phyloP scores from a whole-genome alignment of 1,140 invertebrate species.

The Brachionus asplanchnoidis region DNA sequence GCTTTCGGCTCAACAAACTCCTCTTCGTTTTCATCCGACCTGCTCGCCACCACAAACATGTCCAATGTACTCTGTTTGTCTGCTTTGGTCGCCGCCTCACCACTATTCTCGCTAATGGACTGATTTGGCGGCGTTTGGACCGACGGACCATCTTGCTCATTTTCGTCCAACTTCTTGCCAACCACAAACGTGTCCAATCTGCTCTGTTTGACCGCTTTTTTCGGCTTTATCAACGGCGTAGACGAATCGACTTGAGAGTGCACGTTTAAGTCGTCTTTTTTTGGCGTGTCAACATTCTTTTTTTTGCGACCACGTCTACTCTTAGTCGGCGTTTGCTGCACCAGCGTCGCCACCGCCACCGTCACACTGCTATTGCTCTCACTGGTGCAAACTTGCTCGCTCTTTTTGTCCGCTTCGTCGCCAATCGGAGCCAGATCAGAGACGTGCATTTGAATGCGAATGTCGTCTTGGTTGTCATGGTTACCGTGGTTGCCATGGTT shows the following conservation, averaged over 20 bases:
- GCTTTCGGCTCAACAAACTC: constrained; percentile 1
- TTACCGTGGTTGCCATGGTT: too few relatives aligned
- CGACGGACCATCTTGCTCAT: not conserved
- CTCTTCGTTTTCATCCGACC: not conserved
- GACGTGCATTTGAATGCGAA: not conserved
- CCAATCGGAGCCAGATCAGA: not conserved
- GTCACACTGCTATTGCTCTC: not conserved
- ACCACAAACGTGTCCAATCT: not conserved
- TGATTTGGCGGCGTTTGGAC: not conserved
- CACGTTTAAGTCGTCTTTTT: constrained; percentile 7
- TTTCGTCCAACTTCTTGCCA: not conserved
- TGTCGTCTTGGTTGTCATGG: not conserved
- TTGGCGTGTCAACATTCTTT: not conserved
- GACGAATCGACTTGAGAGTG: not conserved
- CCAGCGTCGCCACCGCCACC: too few relatives aligned
- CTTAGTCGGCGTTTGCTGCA: not conserved
- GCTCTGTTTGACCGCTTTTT: not conserved
- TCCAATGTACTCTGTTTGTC: too few relatives aligned
- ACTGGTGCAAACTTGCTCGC: not conserved
- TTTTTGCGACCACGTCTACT: not conserved
- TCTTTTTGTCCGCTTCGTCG: not conserved
- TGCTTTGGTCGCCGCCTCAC: too few relatives aligned
- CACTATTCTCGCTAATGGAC: too few relatives aligned
- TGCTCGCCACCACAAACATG: too few relatives aligned
- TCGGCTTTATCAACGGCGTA: not conserved